These are phyloP conservation scores for Zhuqinia jingwanae DNA, from an alignment of 2,888 invertebrate genomes.

Conservation along the genomic window DNA sequence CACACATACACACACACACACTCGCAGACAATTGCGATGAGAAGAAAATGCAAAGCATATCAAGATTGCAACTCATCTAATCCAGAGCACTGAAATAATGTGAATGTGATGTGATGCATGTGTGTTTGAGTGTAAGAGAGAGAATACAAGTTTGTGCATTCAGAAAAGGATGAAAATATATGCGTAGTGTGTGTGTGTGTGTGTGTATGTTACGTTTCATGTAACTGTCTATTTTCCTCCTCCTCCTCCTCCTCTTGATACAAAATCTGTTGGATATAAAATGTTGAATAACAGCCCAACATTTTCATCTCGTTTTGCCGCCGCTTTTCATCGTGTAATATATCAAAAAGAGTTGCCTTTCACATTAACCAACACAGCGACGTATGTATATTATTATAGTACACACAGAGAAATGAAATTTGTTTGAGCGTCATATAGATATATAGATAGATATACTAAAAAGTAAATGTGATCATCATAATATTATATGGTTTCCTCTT, in stretches of 20 bases:
- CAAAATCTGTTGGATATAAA: neutral
- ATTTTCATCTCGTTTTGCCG: slow-evolving; percentile 51
- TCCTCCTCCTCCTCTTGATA: too few relatives aligned
- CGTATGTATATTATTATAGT: too few relatives aligned
- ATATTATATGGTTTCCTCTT: slow-evolving; percentile 58
- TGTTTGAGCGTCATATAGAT: neutral
- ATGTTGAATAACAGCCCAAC: neutral
- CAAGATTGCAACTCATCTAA: slow-evolving; percentile 64
- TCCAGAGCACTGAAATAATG: slow-evolving; percentile 66
- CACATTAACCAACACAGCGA: slow-evolving; percentile 60
- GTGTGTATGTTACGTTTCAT: slow-evolving; percentile 33
- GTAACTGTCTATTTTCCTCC: slow-evolving; percentile 14
- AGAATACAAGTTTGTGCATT: neutral
- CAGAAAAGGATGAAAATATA: neutral
- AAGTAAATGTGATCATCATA: slow-evolving; percentile 42
- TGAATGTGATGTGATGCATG: slow-evolving; percentile 67
- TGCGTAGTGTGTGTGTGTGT: neutral
- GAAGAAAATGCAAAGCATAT: slow-evolving; percentile 18
- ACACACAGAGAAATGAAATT: slow-evolving; percentile 8
- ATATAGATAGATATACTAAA: slow-evolving; percentile 5
- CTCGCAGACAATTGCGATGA: neutral
- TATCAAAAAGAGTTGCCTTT: slow-evolving; percentile 65
- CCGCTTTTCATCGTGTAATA: slow-evolving; percentile 56
- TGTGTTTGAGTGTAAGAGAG: slow-evolving; percentile 11
- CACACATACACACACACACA: neutral